Percentiles rank a stretch among this genome's conserved stretches.
Evolutionary conservation across 2,797 vertebrate species (phyloP).

Genomic region (Helarctos malayanus): DNA sequence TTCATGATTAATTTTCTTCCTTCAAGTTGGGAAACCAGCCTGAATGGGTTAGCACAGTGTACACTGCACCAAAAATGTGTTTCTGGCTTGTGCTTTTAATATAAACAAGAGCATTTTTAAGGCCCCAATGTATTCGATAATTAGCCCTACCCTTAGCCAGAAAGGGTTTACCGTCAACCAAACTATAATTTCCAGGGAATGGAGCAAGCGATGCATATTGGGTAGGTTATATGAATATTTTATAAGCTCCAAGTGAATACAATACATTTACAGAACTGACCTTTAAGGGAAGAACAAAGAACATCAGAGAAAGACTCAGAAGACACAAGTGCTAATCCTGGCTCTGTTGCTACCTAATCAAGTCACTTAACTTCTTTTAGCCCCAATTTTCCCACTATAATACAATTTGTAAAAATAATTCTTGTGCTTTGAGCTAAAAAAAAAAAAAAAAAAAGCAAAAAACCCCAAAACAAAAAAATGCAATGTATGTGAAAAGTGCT

Average conservation of each 20-base stretch:
- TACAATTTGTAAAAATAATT: slow-evolving; percentile 34
- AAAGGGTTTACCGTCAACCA: background rate
- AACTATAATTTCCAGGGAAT: slow-evolving; percentile 24
- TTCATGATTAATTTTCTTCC: slow-evolving; percentile 18
- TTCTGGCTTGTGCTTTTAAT: slow-evolving; percentile 48
- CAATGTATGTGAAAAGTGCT: background rate
- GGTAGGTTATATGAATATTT: background rate
- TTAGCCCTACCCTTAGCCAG: slow-evolving; percentile 14
- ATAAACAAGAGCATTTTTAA: slow-evolving; percentile 59
- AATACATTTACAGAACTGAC: slow-evolving; percentile 34
- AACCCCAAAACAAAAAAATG: background rate
- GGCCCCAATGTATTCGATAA: background rate
- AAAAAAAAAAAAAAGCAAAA: background rate
- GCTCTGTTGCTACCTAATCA: background rate
- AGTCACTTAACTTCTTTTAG: background rate
- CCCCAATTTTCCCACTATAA: background rate
- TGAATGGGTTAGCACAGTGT: background rate
- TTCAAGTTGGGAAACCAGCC: slow-evolving; percentile 44
- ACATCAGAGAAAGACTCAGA: background rate
- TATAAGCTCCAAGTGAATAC: slow-evolving; percentile 46
- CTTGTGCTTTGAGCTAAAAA: background rate
- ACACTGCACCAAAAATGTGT: slow-evolving; percentile 9
- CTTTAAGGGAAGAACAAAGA: slow-evolving; percentile 29
- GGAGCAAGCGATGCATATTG: background rate
- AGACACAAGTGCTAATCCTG: background rate